Evolutionary conservation across 2,113 vertebrate species (phyloP), one percentile per base, ranked within the genome.

Genomic region (Gavialis gangeticus): DNA sequence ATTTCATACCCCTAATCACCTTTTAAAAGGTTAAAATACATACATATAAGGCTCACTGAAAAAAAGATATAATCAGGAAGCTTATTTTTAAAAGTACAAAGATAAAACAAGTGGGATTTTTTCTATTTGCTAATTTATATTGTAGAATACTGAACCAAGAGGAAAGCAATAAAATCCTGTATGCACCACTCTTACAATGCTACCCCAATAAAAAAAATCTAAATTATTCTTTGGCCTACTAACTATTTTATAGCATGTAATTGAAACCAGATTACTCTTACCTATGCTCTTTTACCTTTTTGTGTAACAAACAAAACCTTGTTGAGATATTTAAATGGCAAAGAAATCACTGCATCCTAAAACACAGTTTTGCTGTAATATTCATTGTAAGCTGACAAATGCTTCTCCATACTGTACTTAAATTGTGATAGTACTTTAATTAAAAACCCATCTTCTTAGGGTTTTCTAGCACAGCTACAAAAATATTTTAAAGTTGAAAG

Each of bases 201-300:
- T 87, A 73, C 90, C 73, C 78, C 86, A 92, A 85, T 88, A 97
- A 97, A 96, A 97, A 98, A 89, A 96, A 96, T 95, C 93, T 95
- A 96, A 91, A 95, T 98, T 97, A 98, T 98, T 97, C 93, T 97
- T 95, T 98, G 97, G 95, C 95, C 94, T 96, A 79, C 94, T 96
- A 96, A 97, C 58, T 60, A 95, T 92, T 97, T 97, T 88, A 77
- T 75, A 93, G 85, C 87, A 69, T 84, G 60, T 96, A 98, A 98
- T 95, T 97, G 95, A 96, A 98, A 97, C 84, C 97, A 98, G 94
- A 90, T 96, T 93, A 96, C 56, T 46, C 46, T 95, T 75, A 71
- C 66, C 27, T 69, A 93, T 83, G 34, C 17, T 73, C 59, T 63
- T 75, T 46, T 37, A 71, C 56, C 34, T 63, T n/a, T 69, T 46